Percentiles rank a stretch among this genome's conserved stretches.
Evolutionary conservation across 2,888 invertebrate species (phyloP).

Genomic region (Drosophila diplacantha): DNA sequence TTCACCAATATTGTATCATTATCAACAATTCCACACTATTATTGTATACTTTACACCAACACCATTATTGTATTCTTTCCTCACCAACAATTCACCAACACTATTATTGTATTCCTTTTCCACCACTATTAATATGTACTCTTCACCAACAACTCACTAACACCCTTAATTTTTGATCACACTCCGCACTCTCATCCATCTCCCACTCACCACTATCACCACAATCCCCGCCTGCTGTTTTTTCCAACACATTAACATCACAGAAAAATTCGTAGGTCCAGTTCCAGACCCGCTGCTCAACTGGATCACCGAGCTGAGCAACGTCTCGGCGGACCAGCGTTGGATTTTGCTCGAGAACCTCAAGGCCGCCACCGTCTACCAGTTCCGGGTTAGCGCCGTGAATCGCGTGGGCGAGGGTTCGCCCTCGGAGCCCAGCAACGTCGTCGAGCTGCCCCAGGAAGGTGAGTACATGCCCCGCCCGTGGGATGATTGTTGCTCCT

Average conservation of each 20-base stretch:
- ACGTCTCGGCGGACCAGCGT: conserved; percentile 88
- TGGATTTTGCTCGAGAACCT: conserved; percentile 90
- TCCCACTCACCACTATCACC: conserved; percentile 10
- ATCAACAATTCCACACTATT: background rate
- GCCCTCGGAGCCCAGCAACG: conserved; percentile 92
- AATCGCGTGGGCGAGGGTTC: conserved; percentile 97
- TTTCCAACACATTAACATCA: conserved; percentile 69
- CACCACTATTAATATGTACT: background rate
- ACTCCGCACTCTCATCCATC: conserved; percentile 2
- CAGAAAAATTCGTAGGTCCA: conserved; percentile 84
- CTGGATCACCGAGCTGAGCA: conserved; percentile 92
- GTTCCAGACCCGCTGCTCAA: conserved; percentile 90
- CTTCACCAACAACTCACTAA: background rate
- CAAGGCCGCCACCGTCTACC: conserved; percentile 96
- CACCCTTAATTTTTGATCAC: background rate
- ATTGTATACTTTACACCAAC: background rate
- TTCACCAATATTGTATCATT: background rate
- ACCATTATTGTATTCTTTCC: background rate
- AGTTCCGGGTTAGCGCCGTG: conserved; percentile 97
- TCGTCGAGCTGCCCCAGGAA: conserved; percentile 96
- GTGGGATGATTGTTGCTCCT: background rate
- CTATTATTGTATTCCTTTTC: background rate
- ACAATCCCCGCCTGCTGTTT: conserved; percentile 14
- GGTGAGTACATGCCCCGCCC: conserved; percentile 81
- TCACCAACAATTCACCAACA: background rate